Evolutionary conservation across 1,140 invertebrate genomes (phyloP), one percentile per base, ranked within the genome.

Genomic region (Ericerus pela): DNA sequence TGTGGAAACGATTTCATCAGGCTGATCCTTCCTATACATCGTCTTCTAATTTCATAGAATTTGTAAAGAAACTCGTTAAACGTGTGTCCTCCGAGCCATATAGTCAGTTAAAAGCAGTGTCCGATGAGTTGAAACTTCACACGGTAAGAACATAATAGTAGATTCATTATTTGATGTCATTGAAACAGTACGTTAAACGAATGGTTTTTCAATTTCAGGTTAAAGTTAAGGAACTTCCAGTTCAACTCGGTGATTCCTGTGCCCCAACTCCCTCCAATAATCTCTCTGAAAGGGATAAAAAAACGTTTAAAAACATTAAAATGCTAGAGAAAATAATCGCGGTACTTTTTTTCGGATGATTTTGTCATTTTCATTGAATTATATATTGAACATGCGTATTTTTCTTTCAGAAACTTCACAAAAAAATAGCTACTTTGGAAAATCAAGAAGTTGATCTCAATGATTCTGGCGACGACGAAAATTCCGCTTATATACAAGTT

Each of bases 401-500:
- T 14, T 8, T 6, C 20, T 41, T 41, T 8, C 37, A 47, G 41
- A 47, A 47, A 47, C 8, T 47, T 10, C 41, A 47, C 4, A 22
- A 5, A 24, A 8, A 24, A 14, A 47, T 47, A 24, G 20, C 22
- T 3, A 47, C 8, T 10, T 24, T 47, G 14, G 41, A 47, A 47
- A 47, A 47, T 24, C 20, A 22, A 8, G 41, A 47, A 22, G 41
- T 47, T 47, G 41, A 47, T 47, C 16, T 47, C 4, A 47, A 24
- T 47, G n/a, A n/a, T n/a, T 47, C 41, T 16, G 26, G 41, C 41
- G 41, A 47, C 26, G 41, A 47, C 10, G 41, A 47, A 5, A 47
- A 47, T 47, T 47, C 41, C 12, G 11, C 41, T 20, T 47, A 47
- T 47, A 24, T 47, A 24, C 41, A 47, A 47, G 16, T 47, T 47